A percentile compares a stretch with the other conserved stretches of the same genome.
Conservation (phyloP, 2,888 invertebrate species). For the Epirrita christyi region DNA sequence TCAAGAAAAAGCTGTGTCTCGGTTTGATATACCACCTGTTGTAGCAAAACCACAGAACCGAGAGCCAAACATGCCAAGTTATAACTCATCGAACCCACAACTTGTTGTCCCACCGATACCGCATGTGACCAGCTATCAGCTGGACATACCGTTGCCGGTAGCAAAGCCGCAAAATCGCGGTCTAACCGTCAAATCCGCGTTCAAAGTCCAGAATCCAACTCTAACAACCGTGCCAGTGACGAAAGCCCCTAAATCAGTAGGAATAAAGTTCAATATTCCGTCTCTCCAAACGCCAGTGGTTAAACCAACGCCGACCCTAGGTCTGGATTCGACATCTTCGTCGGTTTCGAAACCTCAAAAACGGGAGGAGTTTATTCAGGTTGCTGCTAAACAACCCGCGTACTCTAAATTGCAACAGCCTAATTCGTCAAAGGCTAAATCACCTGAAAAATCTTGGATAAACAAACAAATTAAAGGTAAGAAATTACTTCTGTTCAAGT, state of each 20-base stretch:
- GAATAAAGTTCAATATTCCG: conserved; percentile 16
- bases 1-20: not conserved
- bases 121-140: too few species aligned
- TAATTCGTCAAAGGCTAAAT: not conserved
- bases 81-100: too few species aligned
- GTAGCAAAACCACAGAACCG: not conserved
- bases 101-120: not conserved
- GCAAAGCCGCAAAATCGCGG: conserved; percentile 9
- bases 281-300: not conserved
- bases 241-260: conserved; percentile 1
- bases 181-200: not conserved
- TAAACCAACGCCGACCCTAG: not conserved
- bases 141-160: conserved; percentile 2
- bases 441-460: conserved; percentile 6
- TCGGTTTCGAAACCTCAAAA: not conserved
- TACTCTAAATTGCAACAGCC: not conserved
- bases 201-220: not conserved
- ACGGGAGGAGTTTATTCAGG: not conserved
- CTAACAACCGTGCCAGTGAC: not conserved
- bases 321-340: not conserved
- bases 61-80: too few species aligned
- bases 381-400: not conserved
- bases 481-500: not conserved
- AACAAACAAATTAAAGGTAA: conserved; percentile 19
- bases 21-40: conserved; percentile 4